Conservation (phyloP, 2,888 invertebrate genomes). For the Diaphora mendica region DNA sequence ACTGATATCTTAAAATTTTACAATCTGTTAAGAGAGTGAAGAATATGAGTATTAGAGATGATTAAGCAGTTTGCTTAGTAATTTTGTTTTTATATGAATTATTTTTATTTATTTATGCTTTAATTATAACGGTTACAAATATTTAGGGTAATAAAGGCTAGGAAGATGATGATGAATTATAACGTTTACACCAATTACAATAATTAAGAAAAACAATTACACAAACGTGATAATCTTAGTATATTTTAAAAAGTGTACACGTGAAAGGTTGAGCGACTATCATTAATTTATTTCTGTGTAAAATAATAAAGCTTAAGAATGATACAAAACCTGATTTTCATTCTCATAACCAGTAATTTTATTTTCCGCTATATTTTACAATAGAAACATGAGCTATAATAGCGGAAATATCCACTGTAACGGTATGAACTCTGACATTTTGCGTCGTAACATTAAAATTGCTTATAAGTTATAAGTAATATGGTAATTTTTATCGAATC, state of each 20-base stretch:
- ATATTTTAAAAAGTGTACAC: neutral
- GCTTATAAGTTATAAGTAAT: neutral
- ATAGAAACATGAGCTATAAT: constrained; percentile 41
- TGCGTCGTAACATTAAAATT: constrained; percentile 29
- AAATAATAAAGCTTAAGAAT: neutral
- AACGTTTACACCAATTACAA: too few species aligned
- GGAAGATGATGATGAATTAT: too few species aligned
- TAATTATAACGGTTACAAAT: too few species aligned
- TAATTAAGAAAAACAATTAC: too few species aligned
- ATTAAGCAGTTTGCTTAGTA: neutral
- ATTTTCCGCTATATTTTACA: constrained; percentile 21
- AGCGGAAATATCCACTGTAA: constrained; percentile 37
- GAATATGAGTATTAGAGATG: neutral
- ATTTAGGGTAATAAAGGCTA: too few species aligned
- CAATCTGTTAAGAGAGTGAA: too few species aligned
- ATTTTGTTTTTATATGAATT: neutral
- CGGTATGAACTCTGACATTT: constrained; percentile 37
- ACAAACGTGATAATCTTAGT: too few species aligned
- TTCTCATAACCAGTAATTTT: neutral
- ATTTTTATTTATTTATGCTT: too few species aligned
- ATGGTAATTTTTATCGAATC: neutral
- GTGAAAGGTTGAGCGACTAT: neutral
- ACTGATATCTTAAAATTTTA: neutral
- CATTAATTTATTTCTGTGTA: neutral
- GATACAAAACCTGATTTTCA: neutral